phyloP scores from a whole-genome alignment of 2,113 vertebrate species.

The Hystrix brachyura region DNA sequence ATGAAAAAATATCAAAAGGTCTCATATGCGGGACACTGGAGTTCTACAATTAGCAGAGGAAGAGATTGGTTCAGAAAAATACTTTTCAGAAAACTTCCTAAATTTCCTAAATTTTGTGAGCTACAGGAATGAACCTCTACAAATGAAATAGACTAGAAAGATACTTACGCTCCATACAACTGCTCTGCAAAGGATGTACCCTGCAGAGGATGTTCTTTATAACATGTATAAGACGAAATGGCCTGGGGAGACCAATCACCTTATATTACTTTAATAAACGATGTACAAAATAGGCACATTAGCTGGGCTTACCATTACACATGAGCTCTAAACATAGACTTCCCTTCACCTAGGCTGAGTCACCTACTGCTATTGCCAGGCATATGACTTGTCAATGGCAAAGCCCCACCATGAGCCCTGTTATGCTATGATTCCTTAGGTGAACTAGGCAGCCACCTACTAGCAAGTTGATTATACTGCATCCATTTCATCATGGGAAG shows the following conservation, averaged over 20 bases:
- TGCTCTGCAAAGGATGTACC: neutral
- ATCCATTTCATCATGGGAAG: neutral
- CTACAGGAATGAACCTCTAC: neutral
- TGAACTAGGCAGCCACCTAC: neutral
- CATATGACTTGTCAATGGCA: neutral
- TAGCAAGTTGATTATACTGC: neutral
- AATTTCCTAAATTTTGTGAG: neutral
- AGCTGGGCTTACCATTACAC: neutral
- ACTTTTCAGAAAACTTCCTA: constrained; percentile 1
- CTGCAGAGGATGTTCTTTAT: neutral
- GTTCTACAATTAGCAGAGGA: neutral
- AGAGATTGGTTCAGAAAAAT: neutral
- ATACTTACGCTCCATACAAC: neutral
- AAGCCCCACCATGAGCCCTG: neutral
- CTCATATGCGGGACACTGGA: neutral
- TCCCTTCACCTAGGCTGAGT: neutral
- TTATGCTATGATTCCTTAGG: neutral
- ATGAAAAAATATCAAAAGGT: neutral
- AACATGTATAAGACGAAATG: neutral
- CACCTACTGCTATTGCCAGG: neutral
- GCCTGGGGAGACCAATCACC: neutral
- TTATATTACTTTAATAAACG: neutral
- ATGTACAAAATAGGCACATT: neutral
- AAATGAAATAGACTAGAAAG: neutral
- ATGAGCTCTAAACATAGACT: neutral